A percentile compares a stretch with the other conserved stretches of the same genome.
Evolutionary conservation across 1,140 invertebrate genomes (phyloP).

Genomic region (Plutomurus gul): DNA sequence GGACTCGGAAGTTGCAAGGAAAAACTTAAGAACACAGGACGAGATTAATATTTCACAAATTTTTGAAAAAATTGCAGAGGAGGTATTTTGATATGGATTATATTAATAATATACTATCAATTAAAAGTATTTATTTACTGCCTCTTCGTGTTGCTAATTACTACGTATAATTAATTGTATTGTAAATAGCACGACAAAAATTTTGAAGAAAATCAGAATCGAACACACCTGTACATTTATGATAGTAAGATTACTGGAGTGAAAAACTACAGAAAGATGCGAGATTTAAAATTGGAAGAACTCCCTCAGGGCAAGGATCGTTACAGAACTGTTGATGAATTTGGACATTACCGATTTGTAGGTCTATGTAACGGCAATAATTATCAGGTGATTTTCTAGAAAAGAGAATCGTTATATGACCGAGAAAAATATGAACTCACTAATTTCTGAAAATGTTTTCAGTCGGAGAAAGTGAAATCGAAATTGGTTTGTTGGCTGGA

Average conservation of each 20-base stretch:
- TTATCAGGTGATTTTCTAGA: constrained; percentile 33
- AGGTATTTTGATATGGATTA: background rate
- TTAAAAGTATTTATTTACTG: background rate
- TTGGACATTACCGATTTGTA: constrained; percentile 45
- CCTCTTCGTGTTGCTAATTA: background rate
- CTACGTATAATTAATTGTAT: background rate
- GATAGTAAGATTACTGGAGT: background rate
- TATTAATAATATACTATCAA: background rate
- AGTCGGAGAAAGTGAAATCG: constrained; percentile 34
- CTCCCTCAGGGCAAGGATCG: background rate
- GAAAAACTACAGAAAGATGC: background rate
- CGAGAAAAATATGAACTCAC: background rate
- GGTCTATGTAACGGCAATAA: constrained; percentile 48
- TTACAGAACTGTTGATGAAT: constrained; percentile 5
- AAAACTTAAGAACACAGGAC: constrained; percentile 37
- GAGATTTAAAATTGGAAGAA: constrained; percentile 4
- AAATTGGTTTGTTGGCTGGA: constrained; percentile 49
- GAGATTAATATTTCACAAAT: constrained; percentile 30
- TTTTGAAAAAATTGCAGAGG: background rate
- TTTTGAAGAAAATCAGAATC: constrained; percentile 36
- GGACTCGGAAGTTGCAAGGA: no score
- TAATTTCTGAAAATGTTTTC: background rate
- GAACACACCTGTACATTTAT: constrained; percentile 44
- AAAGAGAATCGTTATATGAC: background rate
- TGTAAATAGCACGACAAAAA: constrained; percentile 44